Evolutionary conservation across 2,113 vertebrate genomes (phyloP).

Genomic region (Labeo rohita): DNA sequence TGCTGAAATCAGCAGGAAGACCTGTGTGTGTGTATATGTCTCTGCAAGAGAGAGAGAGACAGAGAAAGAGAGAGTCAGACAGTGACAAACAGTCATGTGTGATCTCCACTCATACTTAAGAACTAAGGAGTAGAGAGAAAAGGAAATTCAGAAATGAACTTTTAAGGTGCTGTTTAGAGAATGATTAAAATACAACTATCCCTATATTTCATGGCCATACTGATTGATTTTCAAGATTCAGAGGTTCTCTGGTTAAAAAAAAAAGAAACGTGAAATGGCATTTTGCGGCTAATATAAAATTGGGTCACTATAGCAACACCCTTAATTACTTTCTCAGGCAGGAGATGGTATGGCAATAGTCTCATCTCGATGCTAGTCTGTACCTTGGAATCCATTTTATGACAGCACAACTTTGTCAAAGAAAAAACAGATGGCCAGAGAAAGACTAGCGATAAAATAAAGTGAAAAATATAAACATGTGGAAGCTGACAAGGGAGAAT

Average conservation of each 20-base stretch:
- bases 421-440: not conserved
- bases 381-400: not conserved
- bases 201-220: not conserved
- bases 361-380: constrained; percentile 21
- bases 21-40: constrained; percentile 34
- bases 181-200: not conserved
- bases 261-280: constrained; percentile 25
- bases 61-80: constrained; percentile 38
- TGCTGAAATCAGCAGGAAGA: constrained; percentile 80
- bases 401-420: not conserved
- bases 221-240: constrained; percentile 23
- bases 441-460: not conserved
- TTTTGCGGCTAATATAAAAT: constrained; percentile 42
- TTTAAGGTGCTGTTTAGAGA: not conserved
- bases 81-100: constrained; percentile 9
- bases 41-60: not conserved
- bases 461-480: not conserved
- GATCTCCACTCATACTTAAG: not conserved
- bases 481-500: not conserved
- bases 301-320: constrained; percentile 56
- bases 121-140: not conserved
- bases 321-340: constrained; percentile 67
- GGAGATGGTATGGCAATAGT: constrained; percentile 41
- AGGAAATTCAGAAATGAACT: not conserved
- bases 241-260: not conserved